Base-by-base conservation (phyloP, 1,140 invertebrate genomes). In the Ephestia elutella region DNA sequence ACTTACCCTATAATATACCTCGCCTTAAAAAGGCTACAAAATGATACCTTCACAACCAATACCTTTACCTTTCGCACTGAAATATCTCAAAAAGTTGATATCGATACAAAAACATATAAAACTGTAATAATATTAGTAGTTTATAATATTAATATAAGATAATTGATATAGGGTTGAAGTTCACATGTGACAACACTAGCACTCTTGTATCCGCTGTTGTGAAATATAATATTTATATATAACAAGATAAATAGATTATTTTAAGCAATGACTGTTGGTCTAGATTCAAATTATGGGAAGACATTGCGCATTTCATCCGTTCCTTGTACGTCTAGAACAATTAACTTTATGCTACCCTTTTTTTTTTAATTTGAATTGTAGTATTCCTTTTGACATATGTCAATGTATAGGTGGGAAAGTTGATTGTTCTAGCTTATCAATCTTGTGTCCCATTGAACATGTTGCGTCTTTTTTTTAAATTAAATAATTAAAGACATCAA, bases 261-360 rank as follows among this genome's bases (percentile, higher is more conserved):
- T 79, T 73, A 85, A 86, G 85, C 85, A 80, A 84, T 87, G 80
- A 83, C 78, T 80, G 80, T 77, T 78, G 74, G 65, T 78, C 71
- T 79, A 73, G 66, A 74, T 78, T 84, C 80, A 86, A 82, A 85
- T 88, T 88, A 88, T 88, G 85, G 85, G 83, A 88, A 88, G 85
- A 88, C 85, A 88, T 88, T 88, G 85, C 85, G 85, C 85, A 87
- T 87, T 87, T 87, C 85, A 87, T 87, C 85, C 83, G 85, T 87
- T 87, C 85, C 85, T 87, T 87, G 78, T 83, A 70, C 65, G 64
- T 66, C 75, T 81, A 72, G 73, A 70, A 75, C 81, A 73, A 76
- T 80, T 69, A 83, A 80, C 76, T 86, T 79, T 75, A 2, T 18
- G 19, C 17, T 64, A 17, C 35, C 25, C n/a, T n/a, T n/a, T n/a